Evolutionary conservation across 2,888 invertebrate species (phyloP).

Genomic region (Cephus nigrinus): DNA sequence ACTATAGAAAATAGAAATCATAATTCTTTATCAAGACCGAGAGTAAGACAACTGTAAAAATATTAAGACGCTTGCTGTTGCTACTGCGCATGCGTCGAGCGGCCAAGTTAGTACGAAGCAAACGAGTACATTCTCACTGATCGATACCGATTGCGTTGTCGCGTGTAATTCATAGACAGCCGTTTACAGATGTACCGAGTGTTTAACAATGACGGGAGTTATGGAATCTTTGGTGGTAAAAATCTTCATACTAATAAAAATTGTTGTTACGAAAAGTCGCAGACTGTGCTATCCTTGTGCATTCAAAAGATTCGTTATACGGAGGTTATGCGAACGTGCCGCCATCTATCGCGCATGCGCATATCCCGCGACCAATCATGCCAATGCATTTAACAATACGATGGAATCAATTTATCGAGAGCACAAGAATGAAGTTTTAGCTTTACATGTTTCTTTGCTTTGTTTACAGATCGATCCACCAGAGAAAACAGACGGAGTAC

Average conservation of each 20-base stretch:
- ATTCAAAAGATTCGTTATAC: background rate
- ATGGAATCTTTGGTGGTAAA: background rate
- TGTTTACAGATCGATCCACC: conserved; percentile 36
- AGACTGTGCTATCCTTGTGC: background rate
- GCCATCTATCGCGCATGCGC: background rate
- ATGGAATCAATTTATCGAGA: background rate
- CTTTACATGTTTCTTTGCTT: background rate
- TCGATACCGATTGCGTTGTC: background rate
- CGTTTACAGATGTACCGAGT: background rate
- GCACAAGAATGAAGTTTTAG: background rate
- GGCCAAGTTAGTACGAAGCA: background rate
- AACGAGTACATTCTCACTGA: background rate
- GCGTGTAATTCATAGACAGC: background rate
- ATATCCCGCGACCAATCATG: background rate
- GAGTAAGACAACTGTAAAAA: background rate
- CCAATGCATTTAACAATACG: background rate
- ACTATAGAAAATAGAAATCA: background rate
- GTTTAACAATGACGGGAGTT: background rate
- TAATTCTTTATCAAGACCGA: background rate
- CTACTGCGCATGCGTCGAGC: background rate
- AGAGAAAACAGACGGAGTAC: conserved; percentile 33
- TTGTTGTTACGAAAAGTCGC: background rate
- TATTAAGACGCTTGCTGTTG: background rate
- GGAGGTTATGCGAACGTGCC: background rate
- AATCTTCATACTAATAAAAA: background rate